Conservation (phyloP, 64 coral and sea anemone species). For the Cladopsammia gracilis region DNA sequence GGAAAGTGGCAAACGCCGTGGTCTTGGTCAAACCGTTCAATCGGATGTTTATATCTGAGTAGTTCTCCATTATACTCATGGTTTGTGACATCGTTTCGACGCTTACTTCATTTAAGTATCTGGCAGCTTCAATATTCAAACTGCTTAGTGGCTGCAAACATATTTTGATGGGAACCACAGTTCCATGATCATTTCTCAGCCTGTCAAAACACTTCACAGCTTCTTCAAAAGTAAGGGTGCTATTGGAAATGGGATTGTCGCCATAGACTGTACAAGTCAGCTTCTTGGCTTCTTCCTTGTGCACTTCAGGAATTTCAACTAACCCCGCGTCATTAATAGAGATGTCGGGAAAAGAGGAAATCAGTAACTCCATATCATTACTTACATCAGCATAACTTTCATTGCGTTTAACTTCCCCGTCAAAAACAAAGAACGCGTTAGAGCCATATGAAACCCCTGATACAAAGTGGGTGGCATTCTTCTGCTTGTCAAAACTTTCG, state of each 20-base stretch:
- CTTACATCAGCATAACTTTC: background rate
- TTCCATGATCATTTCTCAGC: background rate
- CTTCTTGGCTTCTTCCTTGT: background rate
- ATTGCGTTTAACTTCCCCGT: background rate
- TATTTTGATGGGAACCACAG: background rate
- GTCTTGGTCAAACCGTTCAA: background rate
- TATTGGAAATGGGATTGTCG: background rate
- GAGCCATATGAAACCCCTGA: slow-evolving; percentile 7
- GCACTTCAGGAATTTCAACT: background rate
- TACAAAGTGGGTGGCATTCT: slow-evolving; percentile 30
- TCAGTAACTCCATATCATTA: background rate
- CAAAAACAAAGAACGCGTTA: background rate
- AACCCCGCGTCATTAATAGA: background rate
- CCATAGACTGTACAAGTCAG: background rate
- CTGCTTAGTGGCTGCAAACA: background rate
- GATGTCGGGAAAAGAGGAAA: background rate
- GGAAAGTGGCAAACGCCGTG: background rate
- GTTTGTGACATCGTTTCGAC: background rate
- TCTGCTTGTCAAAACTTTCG: too few relatives aligned
- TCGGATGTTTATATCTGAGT: background rate
- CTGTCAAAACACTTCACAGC: background rate
- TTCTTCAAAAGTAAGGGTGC: background rate
- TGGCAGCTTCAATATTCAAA: background rate
- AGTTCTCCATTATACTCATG: background rate
- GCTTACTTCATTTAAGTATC: background rate